Evolutionary conservation across 2,888 invertebrate genomes (phyloP).

Genomic region (Empis stercorea): DNA sequence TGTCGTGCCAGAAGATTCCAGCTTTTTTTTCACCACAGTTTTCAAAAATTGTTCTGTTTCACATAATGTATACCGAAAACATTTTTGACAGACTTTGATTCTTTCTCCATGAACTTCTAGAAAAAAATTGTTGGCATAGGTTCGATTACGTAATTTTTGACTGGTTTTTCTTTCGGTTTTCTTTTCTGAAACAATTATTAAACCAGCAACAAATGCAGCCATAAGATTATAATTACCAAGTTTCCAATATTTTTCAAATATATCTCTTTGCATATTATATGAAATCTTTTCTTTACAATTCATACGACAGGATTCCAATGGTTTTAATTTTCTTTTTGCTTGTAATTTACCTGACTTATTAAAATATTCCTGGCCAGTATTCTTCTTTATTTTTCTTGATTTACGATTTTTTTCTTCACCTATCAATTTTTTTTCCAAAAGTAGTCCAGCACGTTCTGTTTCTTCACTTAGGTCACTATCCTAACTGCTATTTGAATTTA

Average conservation of each 20-base stretch:
- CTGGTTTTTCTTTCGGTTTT: neutral
- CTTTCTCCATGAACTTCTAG: slow-evolving; percentile 11
- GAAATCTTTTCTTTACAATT: slow-evolving; percentile 3
- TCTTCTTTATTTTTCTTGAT: slow-evolving; percentile 3
- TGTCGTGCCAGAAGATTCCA: neutral
- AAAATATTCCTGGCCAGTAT: slow-evolving; percentile 1
- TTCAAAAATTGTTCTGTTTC: slow-evolving; percentile 14
- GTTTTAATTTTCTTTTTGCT: neutral
- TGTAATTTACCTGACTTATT: neutral
- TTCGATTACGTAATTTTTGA: slow-evolving; percentile 9
- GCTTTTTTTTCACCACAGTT: slow-evolving; percentile 12
- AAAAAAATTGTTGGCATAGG: slow-evolving; percentile 8
- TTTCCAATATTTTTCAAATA: slow-evolving; percentile 4
- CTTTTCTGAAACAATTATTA: neutral
- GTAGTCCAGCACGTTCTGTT: neutral
- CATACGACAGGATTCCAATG: slow-evolving; percentile 3
- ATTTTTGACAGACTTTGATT: slow-evolving; percentile 14
- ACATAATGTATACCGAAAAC: slow-evolving; percentile 12
- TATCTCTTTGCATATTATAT: slow-evolving; percentile 1
- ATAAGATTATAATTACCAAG: slow-evolving; percentile 1
- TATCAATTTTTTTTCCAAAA: no score
- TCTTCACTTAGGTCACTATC: slow-evolving; percentile 1
- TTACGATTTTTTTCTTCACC: neutral
- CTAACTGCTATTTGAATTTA: neutral
- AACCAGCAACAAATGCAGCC: neutral